Percentiles rank a stretch among this genome's conserved stretches.
These are phyloP conservation scores for Physeter macrocephalus DNA, from an alignment of 2,113 vertebrate species.

Conservation along the genomic window DNA sequence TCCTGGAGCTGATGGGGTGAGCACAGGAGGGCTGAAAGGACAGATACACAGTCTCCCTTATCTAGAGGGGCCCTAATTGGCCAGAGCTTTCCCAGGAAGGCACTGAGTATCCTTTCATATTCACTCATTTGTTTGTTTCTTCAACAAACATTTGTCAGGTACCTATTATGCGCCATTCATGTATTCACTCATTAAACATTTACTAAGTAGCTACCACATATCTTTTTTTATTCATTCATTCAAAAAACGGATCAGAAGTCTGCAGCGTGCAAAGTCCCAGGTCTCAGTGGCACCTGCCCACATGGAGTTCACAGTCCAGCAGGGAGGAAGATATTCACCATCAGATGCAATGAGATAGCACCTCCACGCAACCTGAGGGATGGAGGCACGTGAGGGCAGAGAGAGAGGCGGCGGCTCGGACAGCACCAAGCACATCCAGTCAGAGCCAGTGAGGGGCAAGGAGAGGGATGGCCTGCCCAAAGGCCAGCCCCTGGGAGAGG, in stretches of 20 bases:
- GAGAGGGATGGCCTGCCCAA: background rate
- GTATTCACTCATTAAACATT: background rate
- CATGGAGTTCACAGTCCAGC: background rate
- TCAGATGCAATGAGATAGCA: background rate
- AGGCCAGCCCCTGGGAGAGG: background rate
- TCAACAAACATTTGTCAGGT: background rate
- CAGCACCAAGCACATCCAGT: accelerated
- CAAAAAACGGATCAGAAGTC: background rate
- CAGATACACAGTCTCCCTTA: background rate
- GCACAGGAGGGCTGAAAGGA: background rate
- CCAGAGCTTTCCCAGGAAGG: background rate
- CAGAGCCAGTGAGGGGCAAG: background rate
- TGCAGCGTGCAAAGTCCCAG: background rate
- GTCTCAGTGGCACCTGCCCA: background rate
- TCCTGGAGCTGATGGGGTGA: background rate
- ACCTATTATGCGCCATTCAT: background rate
- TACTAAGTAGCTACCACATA: background rate
- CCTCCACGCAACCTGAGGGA: no score
- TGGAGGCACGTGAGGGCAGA: background rate
- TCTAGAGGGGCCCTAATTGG: background rate
- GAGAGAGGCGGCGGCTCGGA: background rate
- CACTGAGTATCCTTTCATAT: background rate
- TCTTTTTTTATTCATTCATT: background rate
- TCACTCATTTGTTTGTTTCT: background rate
- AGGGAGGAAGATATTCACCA: background rate